Conservation (phyloP, 2,888 invertebrate species). For the Ennomos erosarius region DNA sequence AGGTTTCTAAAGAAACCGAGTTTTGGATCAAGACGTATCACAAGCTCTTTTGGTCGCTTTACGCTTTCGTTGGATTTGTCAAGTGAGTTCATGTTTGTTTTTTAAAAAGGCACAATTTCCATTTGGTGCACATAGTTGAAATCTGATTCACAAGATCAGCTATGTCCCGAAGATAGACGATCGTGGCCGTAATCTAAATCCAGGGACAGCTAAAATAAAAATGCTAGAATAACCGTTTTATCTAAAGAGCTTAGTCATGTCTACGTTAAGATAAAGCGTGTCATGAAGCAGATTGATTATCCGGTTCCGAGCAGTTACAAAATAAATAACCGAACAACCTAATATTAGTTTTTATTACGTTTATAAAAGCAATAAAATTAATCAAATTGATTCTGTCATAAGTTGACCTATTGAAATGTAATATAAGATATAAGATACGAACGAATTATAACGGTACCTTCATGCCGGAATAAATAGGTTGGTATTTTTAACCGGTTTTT, state of each 20-base stretch:
- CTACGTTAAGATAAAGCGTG: not conserved
- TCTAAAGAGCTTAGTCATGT: not conserved
- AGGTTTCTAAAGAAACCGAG: constrained; percentile 82
- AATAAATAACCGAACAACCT: no score
- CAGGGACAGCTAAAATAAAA: no score
- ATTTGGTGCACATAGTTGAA: no score
- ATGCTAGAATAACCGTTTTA: not conserved
- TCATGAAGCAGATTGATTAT: not conserved
- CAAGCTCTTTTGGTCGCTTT: constrained; percentile 91
- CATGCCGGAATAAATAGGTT: no score
- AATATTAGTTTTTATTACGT: not conserved
- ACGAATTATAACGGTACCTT: no score
- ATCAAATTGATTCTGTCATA: not conserved
- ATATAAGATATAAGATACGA: no score
- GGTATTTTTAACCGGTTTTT: no score
- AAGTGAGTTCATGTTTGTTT: constrained; percentile 82
- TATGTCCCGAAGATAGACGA: no score
- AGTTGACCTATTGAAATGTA: no score
- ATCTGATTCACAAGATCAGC: no score
- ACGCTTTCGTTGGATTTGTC: constrained; percentile 88
- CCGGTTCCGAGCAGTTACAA: not conserved
- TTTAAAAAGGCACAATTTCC: not conserved
- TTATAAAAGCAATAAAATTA: not conserved
- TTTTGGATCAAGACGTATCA: constrained; percentile 88
- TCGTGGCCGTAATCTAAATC: no score